Evolutionary conservation across 2,888 invertebrate species (phyloP).

Genomic region (Drosophila putrida): DNA sequence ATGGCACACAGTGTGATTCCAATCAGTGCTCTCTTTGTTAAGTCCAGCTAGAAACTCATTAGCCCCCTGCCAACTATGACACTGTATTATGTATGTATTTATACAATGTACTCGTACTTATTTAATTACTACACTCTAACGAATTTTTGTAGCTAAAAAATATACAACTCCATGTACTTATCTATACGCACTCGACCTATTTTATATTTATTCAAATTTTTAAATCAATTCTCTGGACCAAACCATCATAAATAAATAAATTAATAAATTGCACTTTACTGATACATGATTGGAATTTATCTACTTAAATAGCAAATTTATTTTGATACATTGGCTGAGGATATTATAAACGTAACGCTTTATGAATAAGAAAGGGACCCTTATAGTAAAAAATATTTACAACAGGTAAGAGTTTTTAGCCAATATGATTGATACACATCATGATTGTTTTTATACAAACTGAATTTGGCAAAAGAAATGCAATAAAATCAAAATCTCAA

Average conservation of each 20-base stretch:
- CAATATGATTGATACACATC: too few species aligned
- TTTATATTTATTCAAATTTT: constrained; percentile 16
- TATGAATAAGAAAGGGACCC: too few species aligned
- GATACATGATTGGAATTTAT: neutral
- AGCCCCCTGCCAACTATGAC: constrained; percentile 13
- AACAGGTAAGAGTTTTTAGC: too few species aligned
- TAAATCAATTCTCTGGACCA: constrained; percentile 18
- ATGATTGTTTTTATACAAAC: too few species aligned
- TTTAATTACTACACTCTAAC: constrained; percentile 31
- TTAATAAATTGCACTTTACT: constrained; percentile 35
- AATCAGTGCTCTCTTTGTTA: constrained; percentile 10
- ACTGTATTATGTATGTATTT: constrained; percentile 24
- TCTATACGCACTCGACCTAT: constrained; percentile 19
- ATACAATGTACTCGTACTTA: constrained; percentile 27
- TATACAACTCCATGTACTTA: constrained; percentile 34
- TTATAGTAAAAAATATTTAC: too few species aligned
- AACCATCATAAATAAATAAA: constrained; percentile 15
- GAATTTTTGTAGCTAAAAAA: constrained; percentile 35
- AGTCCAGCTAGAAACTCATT: neutral
- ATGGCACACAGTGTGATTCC: constrained; percentile 10
- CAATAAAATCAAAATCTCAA: too few species aligned
- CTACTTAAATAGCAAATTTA: neutral
- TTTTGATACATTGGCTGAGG: neutral
- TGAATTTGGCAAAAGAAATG: too few species aligned
- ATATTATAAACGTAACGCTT: neutral